Evolutionary conservation across 2,113 vertebrate species (phyloP).

Genomic region (Xyliphius kryptos): DNA sequence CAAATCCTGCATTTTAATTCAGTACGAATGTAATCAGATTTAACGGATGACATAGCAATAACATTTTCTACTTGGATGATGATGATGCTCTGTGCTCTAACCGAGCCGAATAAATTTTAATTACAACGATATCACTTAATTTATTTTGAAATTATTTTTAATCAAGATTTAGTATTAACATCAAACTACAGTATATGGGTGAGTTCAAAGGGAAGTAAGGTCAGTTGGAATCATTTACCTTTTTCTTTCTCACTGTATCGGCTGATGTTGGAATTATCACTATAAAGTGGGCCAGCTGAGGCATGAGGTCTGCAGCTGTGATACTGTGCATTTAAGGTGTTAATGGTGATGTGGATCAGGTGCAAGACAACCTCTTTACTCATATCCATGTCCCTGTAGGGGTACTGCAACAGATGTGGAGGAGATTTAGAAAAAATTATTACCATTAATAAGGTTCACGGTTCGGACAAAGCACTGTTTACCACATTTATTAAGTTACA

Average conservation of each 20-base stretch:
- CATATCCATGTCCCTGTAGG: slow-evolving; percentile 94
- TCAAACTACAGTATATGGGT: too few species aligned
- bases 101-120: too few species aligned
- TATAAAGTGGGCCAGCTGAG: slow-evolving; percentile 90
- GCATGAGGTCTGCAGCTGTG: slow-evolving; percentile 97
- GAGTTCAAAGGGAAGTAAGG: too few species aligned
- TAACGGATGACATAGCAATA: too few species aligned
- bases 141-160: too few species aligned
- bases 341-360: slow-evolving; percentile 96
- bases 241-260: slow-evolving; percentile 98
- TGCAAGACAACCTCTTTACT: slow-evolving; percentile 87
- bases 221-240: slow-evolving; percentile 61
- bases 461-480: background rate
- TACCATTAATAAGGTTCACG: background rate
- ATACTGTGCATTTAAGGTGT: slow-evolving; percentile 95
- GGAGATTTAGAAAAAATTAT: background rate
- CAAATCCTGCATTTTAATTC: too few species aligned
- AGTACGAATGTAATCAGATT: too few species aligned
- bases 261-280: slow-evolving; percentile 96
- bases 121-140: too few species aligned
- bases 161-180: too few species aligned
- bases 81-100: too few species aligned
- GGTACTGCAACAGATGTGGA: slow-evolving; percentile 71
- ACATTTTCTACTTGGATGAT: too few species aligned
- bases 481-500: background rate